Evolutionary conservation across 2,797 vertebrate genomes (phyloP).

Genomic region (Varecia variegata): DNA sequence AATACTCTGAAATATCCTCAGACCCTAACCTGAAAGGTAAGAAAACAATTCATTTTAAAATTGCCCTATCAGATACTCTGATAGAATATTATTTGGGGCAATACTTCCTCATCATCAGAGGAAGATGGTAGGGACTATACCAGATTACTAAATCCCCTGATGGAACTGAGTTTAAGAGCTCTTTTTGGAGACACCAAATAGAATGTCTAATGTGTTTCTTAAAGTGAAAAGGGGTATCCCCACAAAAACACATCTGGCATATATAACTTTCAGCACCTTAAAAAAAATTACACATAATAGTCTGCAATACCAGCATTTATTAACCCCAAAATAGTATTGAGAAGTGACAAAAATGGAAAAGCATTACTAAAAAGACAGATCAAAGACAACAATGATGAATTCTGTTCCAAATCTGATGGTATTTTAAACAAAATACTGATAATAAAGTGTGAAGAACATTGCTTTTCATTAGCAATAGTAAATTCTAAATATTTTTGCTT

Average conservation of each 20-base stretch:
- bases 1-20: background rate
- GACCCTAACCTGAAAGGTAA: background rate
- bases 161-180: background rate
- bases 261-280: background rate
- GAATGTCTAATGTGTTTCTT: background rate
- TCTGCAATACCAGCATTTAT: conserved; percentile 42
- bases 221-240: background rate
- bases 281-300: background rate
- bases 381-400: conserved; percentile 57
- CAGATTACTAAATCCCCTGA: background rate
- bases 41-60: background rate
- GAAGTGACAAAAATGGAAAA: conserved; percentile 7
- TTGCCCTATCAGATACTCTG: background rate
- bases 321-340: background rate
- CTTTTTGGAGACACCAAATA: background rate
- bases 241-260: background rate
- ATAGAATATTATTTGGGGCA: background rate
- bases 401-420: conserved; percentile 61
- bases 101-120: background rate
- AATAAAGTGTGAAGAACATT: conserved; percentile 27
- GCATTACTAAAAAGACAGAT: conserved; percentile 24
- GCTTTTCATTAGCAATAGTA: conserved; percentile 48
- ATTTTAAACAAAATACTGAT: conserved; percentile 47
- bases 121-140: background rate
- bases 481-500: conserved; percentile 63